These are phyloP conservation scores for Enteromius unitaeniatus DNA, from an alignment of 2,797 vertebrate genomes.

Conservation along the genomic window DNA sequence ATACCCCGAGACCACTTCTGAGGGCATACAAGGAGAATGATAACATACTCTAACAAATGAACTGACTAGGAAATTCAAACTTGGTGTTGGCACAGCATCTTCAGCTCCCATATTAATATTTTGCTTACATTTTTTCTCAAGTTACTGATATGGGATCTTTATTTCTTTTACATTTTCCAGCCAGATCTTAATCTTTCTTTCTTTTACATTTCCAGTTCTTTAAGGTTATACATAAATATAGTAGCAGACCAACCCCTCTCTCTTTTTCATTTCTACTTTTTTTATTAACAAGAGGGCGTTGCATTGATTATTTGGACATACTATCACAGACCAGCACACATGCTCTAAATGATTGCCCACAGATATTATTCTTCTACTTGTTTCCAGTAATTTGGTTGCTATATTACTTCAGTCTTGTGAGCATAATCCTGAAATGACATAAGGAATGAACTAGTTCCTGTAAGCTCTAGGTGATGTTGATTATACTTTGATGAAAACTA, in stretches of 20 bases:
- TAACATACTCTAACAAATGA: neutral
- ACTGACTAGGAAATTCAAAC: neutral
- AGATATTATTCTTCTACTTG: neutral
- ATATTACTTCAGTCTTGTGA: neutral
- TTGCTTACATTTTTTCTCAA: neutral
- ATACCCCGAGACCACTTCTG: slow-evolving; percentile 31
- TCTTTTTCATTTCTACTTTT: neutral
- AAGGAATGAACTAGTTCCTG: slow-evolving; percentile 50
- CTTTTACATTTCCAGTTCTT: neutral
- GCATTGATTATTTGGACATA: neutral
- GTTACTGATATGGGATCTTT: neutral
- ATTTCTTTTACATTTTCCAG: neutral
- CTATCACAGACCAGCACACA: neutral
- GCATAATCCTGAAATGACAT: neutral
- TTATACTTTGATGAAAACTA: slow-evolving; percentile 54
- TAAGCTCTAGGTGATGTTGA: slow-evolving; percentile 52
- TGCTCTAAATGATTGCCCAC: neutral
- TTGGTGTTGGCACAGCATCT: neutral
- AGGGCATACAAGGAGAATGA: slow-evolving; percentile 40
- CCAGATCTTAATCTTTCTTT: neutral
- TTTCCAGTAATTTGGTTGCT: neutral
- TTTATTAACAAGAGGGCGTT: neutral
- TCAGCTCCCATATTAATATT: neutral
- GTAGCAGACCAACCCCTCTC: neutral
- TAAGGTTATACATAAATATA: neutral